Conservation (phyloP, 35 echinoderm and acorn worm species). For the Apostichopus parvimensis region DNA sequence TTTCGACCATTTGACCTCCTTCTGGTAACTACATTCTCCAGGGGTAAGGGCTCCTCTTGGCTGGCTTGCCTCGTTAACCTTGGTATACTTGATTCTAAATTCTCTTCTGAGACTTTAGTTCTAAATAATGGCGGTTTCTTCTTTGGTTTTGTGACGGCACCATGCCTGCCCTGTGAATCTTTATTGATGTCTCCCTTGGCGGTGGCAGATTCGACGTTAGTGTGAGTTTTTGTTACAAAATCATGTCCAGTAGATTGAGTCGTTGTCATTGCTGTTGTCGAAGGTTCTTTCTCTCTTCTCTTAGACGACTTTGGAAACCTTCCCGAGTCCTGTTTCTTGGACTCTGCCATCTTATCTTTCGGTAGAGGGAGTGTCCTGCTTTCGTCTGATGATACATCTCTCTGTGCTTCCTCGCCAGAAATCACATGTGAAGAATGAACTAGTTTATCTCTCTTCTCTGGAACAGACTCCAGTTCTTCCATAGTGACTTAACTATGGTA, state of each 20-base stretch:
- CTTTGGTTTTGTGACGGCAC: constrained; percentile 26
- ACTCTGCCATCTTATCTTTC: constrained; percentile 12
- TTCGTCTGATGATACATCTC: background rate
- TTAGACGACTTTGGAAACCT: background rate
- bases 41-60: constrained; percentile 68
- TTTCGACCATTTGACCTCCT: constrained; percentile 67
- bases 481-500: constrained; percentile 46
- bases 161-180: background rate
- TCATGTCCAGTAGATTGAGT: background rate
- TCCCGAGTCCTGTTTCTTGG: constrained; percentile 12
- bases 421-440: background rate
- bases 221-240: background rate
- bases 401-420: background rate
- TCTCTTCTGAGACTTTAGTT: constrained; percentile 60
- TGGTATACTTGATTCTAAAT: constrained; percentile 54
- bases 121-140: constrained; percentile 52
- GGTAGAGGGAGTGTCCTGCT: background rate
- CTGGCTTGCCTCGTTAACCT: constrained; percentile 74
- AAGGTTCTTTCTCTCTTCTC: background rate
- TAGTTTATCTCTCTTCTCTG: constrained; percentile 15
- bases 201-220: background rate
- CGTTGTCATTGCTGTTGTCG: background rate
- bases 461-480: constrained; percentile 43
- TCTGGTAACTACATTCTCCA: constrained; percentile 33
- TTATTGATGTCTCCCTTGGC: background rate